A percentile compares a stretch with the other conserved stretches of the same genome.
These are phyloP conservation scores for Epinotia nisella DNA, from an alignment of 2,888 invertebrate genomes.

Conservation along the genomic window DNA sequence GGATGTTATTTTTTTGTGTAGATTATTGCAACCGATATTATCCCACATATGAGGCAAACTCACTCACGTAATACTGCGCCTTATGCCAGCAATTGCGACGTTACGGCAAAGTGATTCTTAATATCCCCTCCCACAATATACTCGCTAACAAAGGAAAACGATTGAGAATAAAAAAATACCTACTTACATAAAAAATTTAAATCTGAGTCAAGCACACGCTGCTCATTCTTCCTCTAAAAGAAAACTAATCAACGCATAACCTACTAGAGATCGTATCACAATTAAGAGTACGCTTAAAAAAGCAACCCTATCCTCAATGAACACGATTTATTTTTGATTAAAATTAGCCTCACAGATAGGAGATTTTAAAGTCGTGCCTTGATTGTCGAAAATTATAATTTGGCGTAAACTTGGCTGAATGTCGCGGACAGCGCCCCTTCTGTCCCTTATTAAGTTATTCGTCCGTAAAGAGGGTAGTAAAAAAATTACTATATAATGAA, in stretches of 20 bases:
- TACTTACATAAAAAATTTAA: constrained; percentile 29
- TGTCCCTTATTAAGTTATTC: constrained; percentile 60
- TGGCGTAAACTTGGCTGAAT: constrained; percentile 46
- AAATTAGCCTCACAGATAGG: constrained; percentile 52
- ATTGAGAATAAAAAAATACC: constrained; percentile 27
- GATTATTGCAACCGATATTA: constrained; percentile 12
- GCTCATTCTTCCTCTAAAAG: constrained; percentile 39
- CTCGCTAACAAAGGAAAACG: constrained; percentile 23
- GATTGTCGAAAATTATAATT: constrained; percentile 52
- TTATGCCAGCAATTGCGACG: constrained; percentile 13
- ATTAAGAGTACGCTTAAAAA: neutral
- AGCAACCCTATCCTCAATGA: neutral
- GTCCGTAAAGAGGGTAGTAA: constrained; percentile 2
- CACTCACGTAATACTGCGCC: constrained; percentile 19
- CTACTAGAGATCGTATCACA: neutral
- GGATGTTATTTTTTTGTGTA: neutral
- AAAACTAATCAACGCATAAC: neutral
- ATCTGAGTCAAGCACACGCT: constrained; percentile 21
- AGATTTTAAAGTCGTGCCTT: constrained; percentile 28
- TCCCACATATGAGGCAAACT: constrained; percentile 1
- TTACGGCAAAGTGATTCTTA: constrained; percentile 33
- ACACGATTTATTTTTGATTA: neutral
- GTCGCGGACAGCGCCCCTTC: constrained; percentile 51
- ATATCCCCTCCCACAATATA: constrained; percentile 24
- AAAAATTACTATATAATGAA: neutral